A percentile compares a stretch with the other conserved stretches of the same genome.
phyloP scores from a whole-genome alignment of 2,113 vertebrate genomes.

The Panthera tigris region DNA sequence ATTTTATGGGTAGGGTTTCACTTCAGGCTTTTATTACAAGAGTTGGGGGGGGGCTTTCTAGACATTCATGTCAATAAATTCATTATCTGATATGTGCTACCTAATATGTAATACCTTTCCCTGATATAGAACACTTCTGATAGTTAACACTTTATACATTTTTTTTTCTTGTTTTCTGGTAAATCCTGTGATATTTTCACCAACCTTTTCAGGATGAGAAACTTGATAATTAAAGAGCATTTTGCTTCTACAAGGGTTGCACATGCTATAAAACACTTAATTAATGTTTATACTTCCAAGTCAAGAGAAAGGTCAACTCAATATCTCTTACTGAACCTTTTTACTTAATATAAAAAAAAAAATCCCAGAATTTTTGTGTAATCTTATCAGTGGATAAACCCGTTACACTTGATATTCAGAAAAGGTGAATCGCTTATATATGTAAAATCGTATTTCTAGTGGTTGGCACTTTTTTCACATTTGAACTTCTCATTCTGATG shows the following conservation, averaged over 20 bases:
- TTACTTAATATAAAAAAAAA: background rate
- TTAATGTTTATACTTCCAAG: background rate
- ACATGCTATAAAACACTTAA: background rate
- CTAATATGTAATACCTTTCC: background rate
- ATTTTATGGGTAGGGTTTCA: background rate
- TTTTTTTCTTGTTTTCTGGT: background rate
- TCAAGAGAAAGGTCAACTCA: background rate
- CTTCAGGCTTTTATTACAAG: background rate
- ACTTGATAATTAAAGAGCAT: background rate
- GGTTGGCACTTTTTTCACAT: background rate
- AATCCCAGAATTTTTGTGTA: background rate
- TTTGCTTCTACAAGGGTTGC: background rate
- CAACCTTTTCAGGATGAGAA: conserved; percentile 18
- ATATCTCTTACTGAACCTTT: background rate
- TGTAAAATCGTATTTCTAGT: background rate
- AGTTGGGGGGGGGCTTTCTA: background rate
- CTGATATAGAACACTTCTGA: background rate
- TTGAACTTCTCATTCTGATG: background rate
- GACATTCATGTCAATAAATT: background rate
- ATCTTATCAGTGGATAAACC: background rate
- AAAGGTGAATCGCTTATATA: background rate
- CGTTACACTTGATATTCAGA: background rate
- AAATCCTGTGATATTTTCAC: background rate
- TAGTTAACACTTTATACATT: background rate
- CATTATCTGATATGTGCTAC: background rate